A percentile compares a stretch with the other conserved stretches of the same genome.
Evolutionary conservation across 2,113 vertebrate species (phyloP).

Genomic region (Delphinus delphis): DNA sequence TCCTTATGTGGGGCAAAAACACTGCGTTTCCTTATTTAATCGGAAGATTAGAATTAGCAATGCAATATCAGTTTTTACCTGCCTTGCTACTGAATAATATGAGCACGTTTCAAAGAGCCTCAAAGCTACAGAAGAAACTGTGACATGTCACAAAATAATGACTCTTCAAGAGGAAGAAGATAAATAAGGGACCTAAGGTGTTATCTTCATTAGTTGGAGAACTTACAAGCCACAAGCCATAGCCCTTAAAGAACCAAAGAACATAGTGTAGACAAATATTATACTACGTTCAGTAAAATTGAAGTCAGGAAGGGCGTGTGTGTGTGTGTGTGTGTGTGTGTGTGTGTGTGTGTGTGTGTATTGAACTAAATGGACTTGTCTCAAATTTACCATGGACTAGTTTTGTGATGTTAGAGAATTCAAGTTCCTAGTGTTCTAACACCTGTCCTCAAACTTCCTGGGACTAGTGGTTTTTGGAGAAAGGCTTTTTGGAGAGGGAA

Average conservation of each 20-base stretch:
- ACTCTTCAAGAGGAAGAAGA: neutral
- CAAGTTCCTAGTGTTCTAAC: neutral
- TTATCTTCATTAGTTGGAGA: neutral
- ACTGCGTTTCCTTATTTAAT: neutral
- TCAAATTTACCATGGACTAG: neutral
- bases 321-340: rapidly evolving
- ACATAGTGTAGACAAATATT: neutral
- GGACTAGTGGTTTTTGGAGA: neutral
- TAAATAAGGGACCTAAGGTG: neutral
- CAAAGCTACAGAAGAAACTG: neutral
- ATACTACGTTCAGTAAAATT: neutral
- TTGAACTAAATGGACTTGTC: neutral
- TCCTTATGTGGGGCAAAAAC: neutral
- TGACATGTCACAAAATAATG: neutral
- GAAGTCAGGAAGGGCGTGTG: neutral
- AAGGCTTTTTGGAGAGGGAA: neutral
- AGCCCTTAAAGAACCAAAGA: neutral
- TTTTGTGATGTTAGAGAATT: slow-evolving; percentile 12
- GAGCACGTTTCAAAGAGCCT: neutral
- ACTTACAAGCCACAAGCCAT: neutral
- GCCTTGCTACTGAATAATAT: neutral
- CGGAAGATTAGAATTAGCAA: neutral
- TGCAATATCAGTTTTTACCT: neutral
- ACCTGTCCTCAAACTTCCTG: neutral
- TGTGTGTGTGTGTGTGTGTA: neutral